A percentile compares a stretch with the other conserved stretches of the same genome.
These are phyloP conservation scores for Cephus nigrinus DNA, from an alignment of 2,888 invertebrate genomes.

Conservation along the genomic window DNA sequence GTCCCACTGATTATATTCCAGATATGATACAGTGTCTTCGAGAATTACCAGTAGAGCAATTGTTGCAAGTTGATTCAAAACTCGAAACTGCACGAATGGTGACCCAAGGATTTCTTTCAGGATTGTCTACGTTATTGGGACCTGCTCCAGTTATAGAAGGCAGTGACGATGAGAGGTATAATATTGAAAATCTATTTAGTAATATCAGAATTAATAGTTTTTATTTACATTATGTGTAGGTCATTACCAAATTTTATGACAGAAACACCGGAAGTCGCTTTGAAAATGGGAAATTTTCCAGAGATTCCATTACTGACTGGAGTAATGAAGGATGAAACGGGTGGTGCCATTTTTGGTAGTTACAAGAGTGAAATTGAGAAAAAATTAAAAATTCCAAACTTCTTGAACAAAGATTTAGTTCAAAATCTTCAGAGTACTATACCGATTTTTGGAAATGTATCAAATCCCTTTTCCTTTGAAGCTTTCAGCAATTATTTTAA, in stretches of 20 bases:
- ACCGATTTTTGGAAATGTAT: constrained; percentile 43
- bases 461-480: constrained; percentile 37
- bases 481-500: constrained; percentile 48
- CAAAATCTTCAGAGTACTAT: constrained; percentile 63
- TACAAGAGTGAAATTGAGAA: constrained; percentile 59
- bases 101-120: constrained; percentile 73
- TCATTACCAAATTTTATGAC: constrained; percentile 76
- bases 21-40: constrained; percentile 77
- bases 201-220: neutral
- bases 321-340: constrained; percentile 79
- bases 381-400: constrained; percentile 65
- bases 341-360: constrained; percentile 71
- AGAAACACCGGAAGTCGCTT: constrained; percentile 72
- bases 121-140: constrained; percentile 72
- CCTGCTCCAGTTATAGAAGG: constrained; percentile 79
- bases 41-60: constrained; percentile 61
- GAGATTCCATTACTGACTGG: constrained; percentile 79
- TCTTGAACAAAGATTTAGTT: constrained; percentile 62
- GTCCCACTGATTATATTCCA: constrained; percentile 71
- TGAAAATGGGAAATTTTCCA: constrained; percentile 70
- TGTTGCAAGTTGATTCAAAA: constrained; percentile 71
- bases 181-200: neutral
- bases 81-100: constrained; percentile 71
- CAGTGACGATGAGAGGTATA: constrained; percentile 69
- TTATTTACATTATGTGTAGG: constrained; percentile 53